Evolutionary conservation across 2,113 vertebrate genomes (phyloP).

Genomic region (Carlito syrichta): DNA sequence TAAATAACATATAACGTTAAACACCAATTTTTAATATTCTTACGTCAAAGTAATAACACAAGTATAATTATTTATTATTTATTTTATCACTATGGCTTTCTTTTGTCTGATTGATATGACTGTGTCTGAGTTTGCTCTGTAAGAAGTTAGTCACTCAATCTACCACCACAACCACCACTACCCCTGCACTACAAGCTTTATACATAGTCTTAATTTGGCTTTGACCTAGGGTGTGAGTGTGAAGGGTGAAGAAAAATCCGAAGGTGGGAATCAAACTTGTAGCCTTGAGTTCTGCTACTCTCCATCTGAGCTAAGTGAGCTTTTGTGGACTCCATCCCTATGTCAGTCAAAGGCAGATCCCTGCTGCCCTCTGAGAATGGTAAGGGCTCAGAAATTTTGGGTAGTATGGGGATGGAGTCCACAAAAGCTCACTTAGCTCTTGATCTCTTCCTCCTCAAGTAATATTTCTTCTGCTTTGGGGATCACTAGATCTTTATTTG

Average conservation of each 20-base stretch:
- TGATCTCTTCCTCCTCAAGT: not conserved
- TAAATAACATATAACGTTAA: not conserved
- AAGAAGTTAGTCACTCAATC: not conserved
- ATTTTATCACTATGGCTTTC: not conserved
- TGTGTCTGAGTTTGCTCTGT: not conserved
- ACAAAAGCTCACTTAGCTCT: not conserved
- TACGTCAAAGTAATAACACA: not conserved
- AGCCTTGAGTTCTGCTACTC: not conserved
- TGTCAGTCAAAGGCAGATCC: not conserved
- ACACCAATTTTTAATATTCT: not conserved
- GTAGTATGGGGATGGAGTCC: not conserved
- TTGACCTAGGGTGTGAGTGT: not conserved
- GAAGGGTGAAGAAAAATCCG: not conserved
- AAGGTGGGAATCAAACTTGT: not conserved
- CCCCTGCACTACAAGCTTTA: not conserved
- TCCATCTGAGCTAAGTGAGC: not conserved
- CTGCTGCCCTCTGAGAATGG: not conserved
- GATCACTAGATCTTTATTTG: not conserved
- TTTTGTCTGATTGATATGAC: not conserved
- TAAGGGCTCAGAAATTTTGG: not conserved
- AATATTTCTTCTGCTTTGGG: not conserved
- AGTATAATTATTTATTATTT: not conserved
- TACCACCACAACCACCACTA: not conserved
- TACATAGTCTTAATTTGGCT: not conserved
- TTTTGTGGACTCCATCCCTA: not conserved